Conservation (phyloP, 2,888 invertebrate species). For the Sinhomidia bicolor region DNA sequence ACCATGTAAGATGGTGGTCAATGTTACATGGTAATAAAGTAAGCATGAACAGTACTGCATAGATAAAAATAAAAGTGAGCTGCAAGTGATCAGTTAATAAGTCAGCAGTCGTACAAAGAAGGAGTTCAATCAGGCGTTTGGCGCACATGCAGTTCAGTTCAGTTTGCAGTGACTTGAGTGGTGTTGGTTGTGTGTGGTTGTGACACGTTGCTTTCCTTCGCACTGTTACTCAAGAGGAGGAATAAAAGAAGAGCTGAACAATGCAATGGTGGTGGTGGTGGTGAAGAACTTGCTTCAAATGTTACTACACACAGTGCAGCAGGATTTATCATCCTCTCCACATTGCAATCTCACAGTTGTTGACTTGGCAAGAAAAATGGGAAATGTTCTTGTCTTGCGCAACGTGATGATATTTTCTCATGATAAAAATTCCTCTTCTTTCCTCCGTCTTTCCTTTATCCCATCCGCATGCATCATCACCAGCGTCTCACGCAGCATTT, state of each 20-base stretch:
- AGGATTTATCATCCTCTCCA: background rate
- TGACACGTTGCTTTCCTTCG: background rate
- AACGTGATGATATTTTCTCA: conserved; percentile 11
- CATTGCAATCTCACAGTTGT: background rate
- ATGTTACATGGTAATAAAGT: too few species aligned
- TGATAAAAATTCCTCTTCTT: background rate
- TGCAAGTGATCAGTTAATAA: too few species aligned
- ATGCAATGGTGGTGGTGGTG: background rate
- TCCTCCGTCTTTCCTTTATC: background rate
- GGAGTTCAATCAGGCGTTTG: too few species aligned
- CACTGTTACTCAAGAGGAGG: background rate
- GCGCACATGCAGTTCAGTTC: too few species aligned
- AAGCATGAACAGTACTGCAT: too few species aligned
- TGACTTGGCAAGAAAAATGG: background rate
- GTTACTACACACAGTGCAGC: background rate
- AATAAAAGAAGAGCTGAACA: background rate
- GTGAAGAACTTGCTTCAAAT: background rate
- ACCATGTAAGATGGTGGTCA: too few species aligned
- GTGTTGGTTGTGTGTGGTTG: background rate
- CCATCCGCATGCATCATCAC: background rate
- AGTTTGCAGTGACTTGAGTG: too few species aligned
- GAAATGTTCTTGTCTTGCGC: conserved; percentile 14
- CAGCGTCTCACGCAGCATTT: too few species aligned
- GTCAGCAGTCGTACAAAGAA: too few species aligned
- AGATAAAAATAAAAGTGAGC: too few species aligned